These are phyloP conservation scores for Macrosiphum euphorbiae DNA, from an alignment of 2,888 invertebrate genomes.

Conservation along the genomic window DNA sequence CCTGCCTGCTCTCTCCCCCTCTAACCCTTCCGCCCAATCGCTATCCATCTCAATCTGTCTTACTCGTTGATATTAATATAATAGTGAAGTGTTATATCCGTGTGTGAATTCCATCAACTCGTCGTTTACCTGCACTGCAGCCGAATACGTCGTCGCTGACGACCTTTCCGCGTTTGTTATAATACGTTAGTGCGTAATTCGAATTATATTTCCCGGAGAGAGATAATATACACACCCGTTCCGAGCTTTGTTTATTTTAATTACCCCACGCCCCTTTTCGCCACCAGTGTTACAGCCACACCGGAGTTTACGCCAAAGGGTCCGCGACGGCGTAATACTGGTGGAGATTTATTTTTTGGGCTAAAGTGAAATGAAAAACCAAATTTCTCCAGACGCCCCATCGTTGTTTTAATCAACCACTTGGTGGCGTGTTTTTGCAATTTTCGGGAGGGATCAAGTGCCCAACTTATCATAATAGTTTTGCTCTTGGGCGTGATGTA, in stretches of 20 bases:
- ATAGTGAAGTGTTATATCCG: not conserved
- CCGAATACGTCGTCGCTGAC: conserved; percentile 11
- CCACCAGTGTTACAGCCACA: not conserved
- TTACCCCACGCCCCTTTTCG: conserved; percentile 33
- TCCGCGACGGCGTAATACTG: not conserved
- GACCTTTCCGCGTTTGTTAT: not conserved
- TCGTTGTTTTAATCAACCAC: not conserved
- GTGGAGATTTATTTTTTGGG: not conserved
- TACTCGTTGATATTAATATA: conserved; percentile 26
- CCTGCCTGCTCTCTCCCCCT: not conserved
- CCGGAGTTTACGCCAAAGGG: not conserved
- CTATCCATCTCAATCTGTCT: not conserved
- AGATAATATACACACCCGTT: not conserved
- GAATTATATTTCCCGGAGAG: conserved; percentile 54
- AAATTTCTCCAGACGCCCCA: not conserved
- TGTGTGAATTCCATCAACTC: conserved; percentile 53
- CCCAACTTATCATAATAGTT: not conserved
- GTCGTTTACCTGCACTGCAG: conserved; percentile 42
- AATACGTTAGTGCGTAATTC: conserved; percentile 41
- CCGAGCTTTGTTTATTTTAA: conserved; percentile 58
- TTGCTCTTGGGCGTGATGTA: not conserved
- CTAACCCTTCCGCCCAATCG: not conserved
- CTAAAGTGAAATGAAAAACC: not conserved
- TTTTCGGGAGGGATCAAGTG: not conserved
- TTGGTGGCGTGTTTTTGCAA: not conserved